Evolutionary conservation across 2,113 vertebrate genomes (phyloP).

Genomic region (Prinia subflava): DNA sequence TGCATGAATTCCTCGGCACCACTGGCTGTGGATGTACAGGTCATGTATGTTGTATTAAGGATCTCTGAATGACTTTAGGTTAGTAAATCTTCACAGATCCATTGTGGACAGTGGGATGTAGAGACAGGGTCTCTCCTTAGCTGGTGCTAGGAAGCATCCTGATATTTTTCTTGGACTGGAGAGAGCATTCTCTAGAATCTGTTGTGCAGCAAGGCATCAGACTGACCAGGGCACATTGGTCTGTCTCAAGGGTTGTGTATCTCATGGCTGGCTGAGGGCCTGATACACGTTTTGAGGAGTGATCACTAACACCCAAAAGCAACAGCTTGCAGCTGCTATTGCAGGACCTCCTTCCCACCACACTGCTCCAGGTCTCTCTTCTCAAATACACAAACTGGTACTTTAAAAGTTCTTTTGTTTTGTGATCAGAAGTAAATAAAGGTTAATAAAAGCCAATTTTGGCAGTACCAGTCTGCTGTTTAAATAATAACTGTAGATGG

Average conservation of each 20-base stretch:
- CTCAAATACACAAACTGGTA: not conserved
- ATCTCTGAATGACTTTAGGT: not conserved
- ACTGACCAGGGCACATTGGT: accelerated
- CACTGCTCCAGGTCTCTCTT: not conserved
- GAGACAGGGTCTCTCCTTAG: not conserved
- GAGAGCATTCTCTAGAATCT: not conserved
- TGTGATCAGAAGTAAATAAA: not conserved
- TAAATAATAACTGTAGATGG: not conserved
- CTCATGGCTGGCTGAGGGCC: not conserved
- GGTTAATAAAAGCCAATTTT: not conserved
- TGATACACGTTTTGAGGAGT: not conserved
- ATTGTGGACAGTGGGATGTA: not conserved
- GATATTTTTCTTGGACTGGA: not conserved
- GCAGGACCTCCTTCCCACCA: not conserved
- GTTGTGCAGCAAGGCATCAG: not conserved
- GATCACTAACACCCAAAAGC: not conserved
- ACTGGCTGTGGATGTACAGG: not conserved
- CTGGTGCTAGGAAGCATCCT: not conserved
- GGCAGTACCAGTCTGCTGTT: not conserved
- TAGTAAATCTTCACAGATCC: not conserved
- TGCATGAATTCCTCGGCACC: not conserved
- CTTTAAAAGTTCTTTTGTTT: not conserved
- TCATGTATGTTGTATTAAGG: not conserved
- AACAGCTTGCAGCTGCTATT: not conserved
- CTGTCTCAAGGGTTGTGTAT: not conserved